A percentile compares a stretch with the other conserved stretches of the same genome.
Evolutionary conservation across 2,113 vertebrate species (phyloP).

Genomic region (Diadophis punctatus): DNA sequence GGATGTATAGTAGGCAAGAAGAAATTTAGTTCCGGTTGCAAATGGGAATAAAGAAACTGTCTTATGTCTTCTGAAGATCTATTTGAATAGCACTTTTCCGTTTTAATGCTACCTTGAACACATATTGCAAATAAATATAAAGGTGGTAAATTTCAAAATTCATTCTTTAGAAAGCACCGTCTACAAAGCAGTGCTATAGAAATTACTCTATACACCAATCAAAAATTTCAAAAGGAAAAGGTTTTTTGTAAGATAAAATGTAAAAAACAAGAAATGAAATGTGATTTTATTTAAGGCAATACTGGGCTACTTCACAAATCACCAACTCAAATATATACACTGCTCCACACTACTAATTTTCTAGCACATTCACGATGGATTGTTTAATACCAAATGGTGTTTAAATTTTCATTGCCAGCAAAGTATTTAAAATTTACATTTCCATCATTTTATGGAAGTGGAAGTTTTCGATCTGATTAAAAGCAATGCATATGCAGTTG

Average conservation of each 20-base stretch:
- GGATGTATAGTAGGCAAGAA: not conserved
- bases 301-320: conserved; percentile 86
- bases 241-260: conserved; percentile 76
- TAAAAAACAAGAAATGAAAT: conserved; percentile 84
- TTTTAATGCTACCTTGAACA: conserved; percentile 45
- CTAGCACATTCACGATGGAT: conserved; percentile 78
- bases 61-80: conserved; percentile 7
- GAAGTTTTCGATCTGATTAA: conserved; percentile 69
- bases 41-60: conserved; percentile 17
- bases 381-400: conserved; percentile 73
- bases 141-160: conserved; percentile 74
- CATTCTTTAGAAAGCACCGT: conserved; percentile 68
- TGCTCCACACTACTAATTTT: conserved; percentile 78
- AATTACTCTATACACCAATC: conserved; percentile 76
- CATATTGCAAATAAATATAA: conserved; percentile 69
- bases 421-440: conserved; percentile 77
- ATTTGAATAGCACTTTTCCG: conserved; percentile 62
- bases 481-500: conserved; percentile 65
- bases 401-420: conserved; percentile 73
- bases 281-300: conserved; percentile 86
- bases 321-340: conserved; percentile 82
- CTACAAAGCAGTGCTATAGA: conserved; percentile 70
- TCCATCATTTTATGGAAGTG: conserved; percentile 71
- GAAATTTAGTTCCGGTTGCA: conserved; percentile 29
- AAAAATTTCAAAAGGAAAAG: conserved; percentile 71